phyloP scores from a whole-genome alignment of 2,888 invertebrate genomes.

The Agriopis leucophaearia region DNA sequence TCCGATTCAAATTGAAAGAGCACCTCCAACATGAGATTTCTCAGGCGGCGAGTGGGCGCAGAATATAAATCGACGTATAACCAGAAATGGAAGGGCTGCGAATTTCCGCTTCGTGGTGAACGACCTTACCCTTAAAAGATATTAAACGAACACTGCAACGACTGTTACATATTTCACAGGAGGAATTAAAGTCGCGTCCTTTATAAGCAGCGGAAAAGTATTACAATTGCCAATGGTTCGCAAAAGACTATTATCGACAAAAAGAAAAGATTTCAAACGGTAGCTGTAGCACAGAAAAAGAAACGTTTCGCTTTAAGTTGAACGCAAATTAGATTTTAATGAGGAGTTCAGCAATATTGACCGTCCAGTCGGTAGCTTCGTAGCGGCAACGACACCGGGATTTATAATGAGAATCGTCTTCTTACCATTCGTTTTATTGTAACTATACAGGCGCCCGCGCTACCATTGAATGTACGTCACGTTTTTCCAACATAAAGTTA shows the following conservation, averaged over 20 bases:
- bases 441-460: constrained; percentile 22
- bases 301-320: constrained; percentile 63
- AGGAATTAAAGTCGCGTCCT: constrained; percentile 33
- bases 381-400: constrained; percentile 47
- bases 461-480: constrained; percentile 52
- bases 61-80: constrained; percentile 87
- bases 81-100: constrained; percentile 83
- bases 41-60: constrained; percentile 85
- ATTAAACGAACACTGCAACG: constrained; percentile 55
- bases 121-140: constrained; percentile 61
- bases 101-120: constrained; percentile 80
- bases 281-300: constrained; percentile 57
- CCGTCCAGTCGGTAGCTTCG: constrained; percentile 50
- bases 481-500: constrained; percentile 68
- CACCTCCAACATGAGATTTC: constrained; percentile 86
- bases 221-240: constrained; percentile 46
- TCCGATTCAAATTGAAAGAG: constrained; percentile 87
- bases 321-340: constrained; percentile 70
- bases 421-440: constrained; percentile 50
- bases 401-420: constrained; percentile 54
- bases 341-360: constrained; percentile 62
- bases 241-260: constrained; percentile 43
- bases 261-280: constrained; percentile 43
- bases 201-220: constrained; percentile 41
- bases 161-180: constrained; percentile 42